Percentiles rank a stretch among this genome's conserved stretches.
Conservation (phyloP, 2,113 vertebrate species). For the Oncorhynchus tshawytscha region DNA sequence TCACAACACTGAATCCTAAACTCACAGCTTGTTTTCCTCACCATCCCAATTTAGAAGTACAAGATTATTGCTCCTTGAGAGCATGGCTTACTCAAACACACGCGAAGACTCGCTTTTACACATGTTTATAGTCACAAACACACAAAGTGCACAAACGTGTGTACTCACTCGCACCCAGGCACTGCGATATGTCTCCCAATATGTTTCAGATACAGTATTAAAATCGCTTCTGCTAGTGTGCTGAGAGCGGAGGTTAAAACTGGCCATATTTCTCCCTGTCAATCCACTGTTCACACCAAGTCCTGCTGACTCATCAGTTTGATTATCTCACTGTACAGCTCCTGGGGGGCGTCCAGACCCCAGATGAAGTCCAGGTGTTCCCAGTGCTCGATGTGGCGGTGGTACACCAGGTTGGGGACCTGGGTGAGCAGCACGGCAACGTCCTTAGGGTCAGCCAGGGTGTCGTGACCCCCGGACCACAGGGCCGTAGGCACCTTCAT, state of each 20-base stretch:
- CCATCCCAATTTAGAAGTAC: neutral
- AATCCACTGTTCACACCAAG: slow-evolving; percentile 9
- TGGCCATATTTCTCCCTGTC: neutral
- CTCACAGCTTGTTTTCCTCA: neutral
- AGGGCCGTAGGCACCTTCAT: slow-evolving; percentile 85
- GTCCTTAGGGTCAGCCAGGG: slow-evolving; percentile 73
- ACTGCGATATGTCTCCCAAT: neutral
- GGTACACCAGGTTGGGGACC: slow-evolving; percentile 75
- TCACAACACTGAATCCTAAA: neutral
- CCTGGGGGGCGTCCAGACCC: slow-evolving; percentile 80
- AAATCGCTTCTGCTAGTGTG: neutral
- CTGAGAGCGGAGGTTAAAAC: neutral
- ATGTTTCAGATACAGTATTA: neutral
- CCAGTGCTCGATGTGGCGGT: slow-evolving; percentile 78
- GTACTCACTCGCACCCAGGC: neutral
- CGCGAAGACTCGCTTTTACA: neutral
- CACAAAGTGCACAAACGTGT: no score
- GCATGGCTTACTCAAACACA: neutral
- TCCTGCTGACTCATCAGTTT: slow-evolving; percentile 70
- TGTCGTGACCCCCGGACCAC: slow-evolving; percentile 83
- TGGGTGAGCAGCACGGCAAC: slow-evolving; percentile 74
- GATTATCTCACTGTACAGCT: slow-evolving; percentile 80
- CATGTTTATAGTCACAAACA: slow-evolving; percentile 1
- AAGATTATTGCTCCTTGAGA: neutral
- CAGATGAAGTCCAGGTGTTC: slow-evolving; percentile 90